phyloP scores from a whole-genome alignment of 2,797 vertebrate species.

The Crocodylus rhombifer region DNA sequence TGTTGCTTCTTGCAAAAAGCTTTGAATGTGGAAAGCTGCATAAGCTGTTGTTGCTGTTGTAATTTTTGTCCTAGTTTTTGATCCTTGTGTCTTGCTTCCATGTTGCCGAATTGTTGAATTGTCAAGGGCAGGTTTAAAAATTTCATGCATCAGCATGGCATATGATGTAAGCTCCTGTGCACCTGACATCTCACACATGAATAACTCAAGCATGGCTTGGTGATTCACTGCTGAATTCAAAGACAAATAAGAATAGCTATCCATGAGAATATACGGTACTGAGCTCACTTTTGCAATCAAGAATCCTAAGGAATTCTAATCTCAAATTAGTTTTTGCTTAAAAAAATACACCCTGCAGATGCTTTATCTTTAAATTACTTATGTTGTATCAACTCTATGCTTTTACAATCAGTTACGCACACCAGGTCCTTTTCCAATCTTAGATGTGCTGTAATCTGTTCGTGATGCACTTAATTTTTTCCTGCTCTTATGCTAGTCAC shows the following conservation, averaged over 20 bases:
- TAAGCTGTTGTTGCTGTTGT: constrained; percentile 33
- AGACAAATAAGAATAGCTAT: constrained; percentile 30
- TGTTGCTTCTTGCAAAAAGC: constrained; percentile 48
- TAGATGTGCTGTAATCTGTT: constrained; percentile 15
- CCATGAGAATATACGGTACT: neutral
- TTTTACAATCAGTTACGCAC: neutral
- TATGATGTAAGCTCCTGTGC: constrained; percentile 69
- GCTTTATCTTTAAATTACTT: neutral
- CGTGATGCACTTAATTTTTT: neutral
- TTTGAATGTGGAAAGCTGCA: constrained; percentile 59
- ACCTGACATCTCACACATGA: constrained; percentile 69
- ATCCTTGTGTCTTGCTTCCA: constrained; percentile 61
- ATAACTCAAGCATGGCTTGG: constrained; percentile 38
- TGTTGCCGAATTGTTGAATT: constrained; percentile 66
- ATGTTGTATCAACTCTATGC: neutral
- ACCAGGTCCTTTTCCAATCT: neutral
- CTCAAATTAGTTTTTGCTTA: neutral
- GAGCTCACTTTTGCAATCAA: constrained; percentile 5
- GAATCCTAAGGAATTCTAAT: constrained; percentile 4
- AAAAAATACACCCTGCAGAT: neutral
- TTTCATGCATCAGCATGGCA: constrained; percentile 65
- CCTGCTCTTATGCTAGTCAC: neutral
- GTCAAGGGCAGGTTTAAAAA: constrained; percentile 75
- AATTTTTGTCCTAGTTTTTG: constrained; percentile 70
- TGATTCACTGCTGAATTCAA: constrained; percentile 49